A percentile compares a stretch with the other conserved stretches of the same genome.
Evolutionary conservation across 2,888 invertebrate species (phyloP).

Genomic region (Ischnura elegans): DNA sequence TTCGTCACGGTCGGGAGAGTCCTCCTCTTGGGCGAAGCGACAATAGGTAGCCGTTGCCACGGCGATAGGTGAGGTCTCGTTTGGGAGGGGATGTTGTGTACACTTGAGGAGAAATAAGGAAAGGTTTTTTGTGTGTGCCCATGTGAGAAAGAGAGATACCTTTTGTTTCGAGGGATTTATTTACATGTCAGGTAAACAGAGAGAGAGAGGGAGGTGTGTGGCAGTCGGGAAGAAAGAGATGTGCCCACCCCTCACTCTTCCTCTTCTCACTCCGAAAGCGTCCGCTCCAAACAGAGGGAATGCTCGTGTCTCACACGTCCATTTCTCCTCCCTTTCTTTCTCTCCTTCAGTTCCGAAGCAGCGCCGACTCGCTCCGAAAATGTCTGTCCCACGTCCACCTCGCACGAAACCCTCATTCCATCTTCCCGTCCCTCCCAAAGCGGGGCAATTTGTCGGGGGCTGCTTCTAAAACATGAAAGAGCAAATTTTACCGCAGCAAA

Average conservation of each 20-base stretch:
- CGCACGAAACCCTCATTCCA: neutral
- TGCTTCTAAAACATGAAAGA: too few relatives aligned
- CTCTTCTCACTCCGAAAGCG: neutral
- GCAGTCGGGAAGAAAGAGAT: neutral
- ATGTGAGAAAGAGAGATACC: neutral
- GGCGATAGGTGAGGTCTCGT: neutral
- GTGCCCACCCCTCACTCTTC: neutral
- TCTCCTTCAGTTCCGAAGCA: neutral
- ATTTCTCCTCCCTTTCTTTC: neutral
- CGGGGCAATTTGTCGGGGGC: too few relatives aligned
- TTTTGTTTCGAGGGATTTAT: neutral
- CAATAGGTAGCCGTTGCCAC: neutral
- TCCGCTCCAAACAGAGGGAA: neutral
- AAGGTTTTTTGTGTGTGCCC: neutral
- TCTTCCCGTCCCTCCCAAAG: neutral
- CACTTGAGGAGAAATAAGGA: neutral
- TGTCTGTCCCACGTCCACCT: neutral
- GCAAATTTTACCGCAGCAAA: neutral
- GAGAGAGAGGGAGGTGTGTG: neutral
- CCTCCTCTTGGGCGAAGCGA: neutral
- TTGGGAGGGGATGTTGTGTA: neutral
- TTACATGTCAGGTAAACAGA: slow-evolving; percentile 58
- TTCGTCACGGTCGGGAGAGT: slow-evolving; percentile 24
- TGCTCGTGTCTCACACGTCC: neutral
- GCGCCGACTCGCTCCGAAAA: neutral